Percentiles rank a stretch among this genome's conserved stretches.
These are phyloP conservation scores for Notolabrus celidotus DNA, from an alignment of 2,797 vertebrate species.

Conservation along the genomic window DNA sequence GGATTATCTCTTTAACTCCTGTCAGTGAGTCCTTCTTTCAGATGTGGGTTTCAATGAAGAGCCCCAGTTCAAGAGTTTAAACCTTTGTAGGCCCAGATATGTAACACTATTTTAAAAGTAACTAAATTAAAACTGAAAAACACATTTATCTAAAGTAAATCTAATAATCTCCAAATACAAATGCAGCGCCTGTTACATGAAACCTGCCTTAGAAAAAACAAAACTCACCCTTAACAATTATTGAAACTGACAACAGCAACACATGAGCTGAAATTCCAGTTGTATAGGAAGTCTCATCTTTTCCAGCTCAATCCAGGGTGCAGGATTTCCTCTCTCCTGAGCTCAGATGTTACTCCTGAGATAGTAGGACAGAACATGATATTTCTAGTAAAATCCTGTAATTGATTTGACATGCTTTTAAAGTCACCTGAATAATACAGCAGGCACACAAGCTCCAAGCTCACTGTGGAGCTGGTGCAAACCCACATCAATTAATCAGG, in stretches of 20 bases:
- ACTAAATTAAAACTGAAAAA: background rate
- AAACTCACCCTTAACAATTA: conserved; percentile 21
- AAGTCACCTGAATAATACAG: conserved; percentile 81
- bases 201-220: conserved; percentile 10
- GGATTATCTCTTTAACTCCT: background rate
- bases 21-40: background rate
- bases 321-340: conserved; percentile 29
- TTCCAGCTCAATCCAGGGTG: conserved; percentile 4
- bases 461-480: conserved; percentile 68
- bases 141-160: conserved; percentile 15
- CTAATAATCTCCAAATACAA: too few relatives aligned
- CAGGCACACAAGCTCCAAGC: conserved; percentile 54
- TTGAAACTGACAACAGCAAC: conserved; percentile 19
- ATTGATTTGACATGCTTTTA: conserved; percentile 84
- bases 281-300: background rate
- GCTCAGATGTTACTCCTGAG: conserved; percentile 55
- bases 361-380: conserved; percentile 61
- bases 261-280: background rate
- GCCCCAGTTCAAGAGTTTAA: background rate
- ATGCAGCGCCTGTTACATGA: conserved; percentile 20
- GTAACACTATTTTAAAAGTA: background rate
- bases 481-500: conserved; percentile 80
- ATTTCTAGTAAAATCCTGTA: conserved; percentile 77
- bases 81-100: background rate
- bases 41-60: conserved; percentile 9